A percentile compares a stretch with the other conserved stretches of the same genome.
phyloP scores from a whole-genome alignment of 2,797 vertebrate species.

The Pangasius mekongensis region DNA sequence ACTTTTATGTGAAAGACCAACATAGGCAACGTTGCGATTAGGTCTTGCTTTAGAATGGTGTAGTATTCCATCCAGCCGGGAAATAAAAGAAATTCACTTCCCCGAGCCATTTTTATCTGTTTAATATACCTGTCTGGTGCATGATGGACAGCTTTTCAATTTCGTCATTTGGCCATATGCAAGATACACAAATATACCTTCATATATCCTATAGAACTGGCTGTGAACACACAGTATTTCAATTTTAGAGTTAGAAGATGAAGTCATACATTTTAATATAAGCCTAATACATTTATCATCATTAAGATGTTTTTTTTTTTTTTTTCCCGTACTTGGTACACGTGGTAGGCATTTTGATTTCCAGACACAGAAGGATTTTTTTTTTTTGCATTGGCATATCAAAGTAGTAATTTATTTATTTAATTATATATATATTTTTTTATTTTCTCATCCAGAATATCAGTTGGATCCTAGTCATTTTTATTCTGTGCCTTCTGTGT shows the following conservation, averaged over 20 bases:
- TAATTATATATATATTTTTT: neutral
- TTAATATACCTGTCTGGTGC: neutral
- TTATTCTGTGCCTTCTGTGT: neutral
- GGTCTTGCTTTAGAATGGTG: neutral
- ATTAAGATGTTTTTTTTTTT: constrained; percentile 60
- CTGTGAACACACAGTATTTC: constrained; percentile 31
- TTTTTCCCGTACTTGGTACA: constrained; percentile 64
- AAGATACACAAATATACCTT: neutral
- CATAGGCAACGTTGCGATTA: neutral
- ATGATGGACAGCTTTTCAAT: neutral
- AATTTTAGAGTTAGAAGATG: constrained; percentile 59
- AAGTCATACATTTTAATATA: constrained; percentile 63
- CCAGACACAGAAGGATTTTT: constrained; percentile 13
- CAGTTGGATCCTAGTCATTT: constrained; percentile 5
- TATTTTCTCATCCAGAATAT: constrained; percentile 54
- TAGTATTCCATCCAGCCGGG: neutral
- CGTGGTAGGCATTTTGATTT: constrained; percentile 69
- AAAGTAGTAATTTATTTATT: constrained; percentile 42
- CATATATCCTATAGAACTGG: neutral
- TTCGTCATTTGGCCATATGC: constrained; percentile 2
- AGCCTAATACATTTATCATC: constrained; percentile 69
- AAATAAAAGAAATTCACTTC: neutral
- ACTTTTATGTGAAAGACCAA: neutral
- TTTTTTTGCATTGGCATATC: constrained; percentile 53
- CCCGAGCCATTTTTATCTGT: neutral